A percentile compares a stretch with the other conserved stretches of the same genome.
These are phyloP conservation scores for Pagetopsis macropterus DNA, from an alignment of 2,797 vertebrate genomes.

Conservation along the genomic window DNA sequence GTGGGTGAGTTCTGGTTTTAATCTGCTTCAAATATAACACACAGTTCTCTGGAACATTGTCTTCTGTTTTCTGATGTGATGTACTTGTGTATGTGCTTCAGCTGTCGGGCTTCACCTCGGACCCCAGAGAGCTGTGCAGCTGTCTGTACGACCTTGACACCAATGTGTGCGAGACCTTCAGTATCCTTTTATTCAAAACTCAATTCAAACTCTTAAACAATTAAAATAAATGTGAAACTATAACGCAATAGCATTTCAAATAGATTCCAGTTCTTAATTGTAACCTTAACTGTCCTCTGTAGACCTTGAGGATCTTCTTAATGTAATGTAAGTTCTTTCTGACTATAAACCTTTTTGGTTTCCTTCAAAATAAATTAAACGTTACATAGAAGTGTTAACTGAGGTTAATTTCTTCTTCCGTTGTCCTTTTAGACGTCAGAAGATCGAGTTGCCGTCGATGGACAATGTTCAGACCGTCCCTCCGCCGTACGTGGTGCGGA, in stretches of 20 bases:
- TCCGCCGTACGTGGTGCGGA: conserved; percentile 91
- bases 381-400: not conserved
- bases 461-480: conserved; percentile 94
- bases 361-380: not conserved
- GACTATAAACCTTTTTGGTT: not conserved
- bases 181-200: conserved; percentile 85
- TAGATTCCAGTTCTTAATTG: not conserved
- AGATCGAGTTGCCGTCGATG: conserved; percentile 91
- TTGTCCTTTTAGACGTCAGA: conserved; percentile 85
- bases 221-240: not conserved
- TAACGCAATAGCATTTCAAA: not conserved
- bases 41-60: not conserved
- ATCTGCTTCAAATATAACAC: not conserved
- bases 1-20: conserved; percentile 83
- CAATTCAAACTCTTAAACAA: not conserved
- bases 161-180: conserved; percentile 92
- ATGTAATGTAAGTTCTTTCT: conserved; percentile 89
- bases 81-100: conserved; percentile 54
- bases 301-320: conserved; percentile 96
- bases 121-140: conserved; percentile 95
- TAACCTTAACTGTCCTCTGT: conserved; percentile 76
- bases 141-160: conserved; percentile 96
- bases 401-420: not conserved
- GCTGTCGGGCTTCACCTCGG: conserved; percentile 96
- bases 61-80: not conserved